Evolutionary conservation across 1,140 invertebrate genomes (phyloP).

Genomic region (Meloidogyne exigua): DNA sequence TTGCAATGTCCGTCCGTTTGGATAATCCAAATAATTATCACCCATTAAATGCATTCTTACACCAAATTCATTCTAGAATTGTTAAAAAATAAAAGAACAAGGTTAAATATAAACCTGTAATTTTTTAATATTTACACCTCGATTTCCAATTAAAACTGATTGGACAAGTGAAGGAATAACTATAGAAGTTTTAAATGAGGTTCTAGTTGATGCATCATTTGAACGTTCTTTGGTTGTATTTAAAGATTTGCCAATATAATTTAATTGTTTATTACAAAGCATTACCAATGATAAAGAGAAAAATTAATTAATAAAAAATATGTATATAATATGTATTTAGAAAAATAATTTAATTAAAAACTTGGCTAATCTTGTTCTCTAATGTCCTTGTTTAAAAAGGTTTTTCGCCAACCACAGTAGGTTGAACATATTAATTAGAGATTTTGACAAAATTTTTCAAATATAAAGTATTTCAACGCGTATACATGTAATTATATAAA

Average conservation of each 20-base stretch:
- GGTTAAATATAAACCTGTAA: slow-evolving; percentile 5
- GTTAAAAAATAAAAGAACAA: background rate
- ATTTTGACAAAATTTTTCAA: too few species aligned
- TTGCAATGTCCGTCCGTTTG: slow-evolving; percentile 15
- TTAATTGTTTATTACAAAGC: slow-evolving; percentile 3
- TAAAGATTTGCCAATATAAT: background rate
- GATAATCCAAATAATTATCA: slow-evolving; percentile 22
- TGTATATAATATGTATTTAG: too few species aligned
- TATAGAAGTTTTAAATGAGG: background rate
- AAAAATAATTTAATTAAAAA: too few species aligned
- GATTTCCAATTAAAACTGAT: slow-evolving; percentile 9
- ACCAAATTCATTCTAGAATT: slow-evolving; percentile 16
- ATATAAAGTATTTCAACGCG: too few species aligned
- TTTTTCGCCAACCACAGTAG: too few species aligned
- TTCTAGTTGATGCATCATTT: background rate
- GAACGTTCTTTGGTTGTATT: background rate
- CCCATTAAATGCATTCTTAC: slow-evolving; percentile 19
- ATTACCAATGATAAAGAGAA: background rate
- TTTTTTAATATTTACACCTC: slow-evolving; percentile 13
- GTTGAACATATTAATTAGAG: too few species aligned
- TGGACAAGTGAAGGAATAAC: background rate
- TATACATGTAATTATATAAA: too few species aligned
- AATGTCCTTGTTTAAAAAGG: too few species aligned
- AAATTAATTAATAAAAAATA: too few species aligned
- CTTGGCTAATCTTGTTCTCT: too few species aligned